Base-by-base conservation (phyloP, 2,888 invertebrate genomes). In the Pterobdella sp. region DNA sequence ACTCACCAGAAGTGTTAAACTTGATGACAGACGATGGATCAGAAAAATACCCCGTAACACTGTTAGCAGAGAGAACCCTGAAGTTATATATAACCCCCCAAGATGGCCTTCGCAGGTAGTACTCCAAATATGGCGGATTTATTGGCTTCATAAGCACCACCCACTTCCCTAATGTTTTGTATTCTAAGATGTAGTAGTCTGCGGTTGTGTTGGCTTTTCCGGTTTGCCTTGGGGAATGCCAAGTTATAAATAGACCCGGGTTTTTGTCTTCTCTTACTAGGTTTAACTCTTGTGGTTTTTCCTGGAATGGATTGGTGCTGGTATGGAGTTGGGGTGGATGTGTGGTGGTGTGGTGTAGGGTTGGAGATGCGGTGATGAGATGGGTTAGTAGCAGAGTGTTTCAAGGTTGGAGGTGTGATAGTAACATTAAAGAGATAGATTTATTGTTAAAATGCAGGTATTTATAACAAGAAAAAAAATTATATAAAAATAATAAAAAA, bases 1-100 rank as follows among this genome's bases (percentile, higher is more conserved):
- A 7, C 71, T 22, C 34, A 71, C 71, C 71, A 22, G 71, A 49
- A 34, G 71, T 71, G 63, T 71, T 71, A 36, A 71, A 49, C 35
- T 18, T 35, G 35, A 71, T 18, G 18, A n/a, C 52, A 7, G 60
- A 2, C 34, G 63, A 56, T 22, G 71, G 71, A 3, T 36, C 35
- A 18, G 56, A 56, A 29, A n/a, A 26, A 14, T 52, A 31, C 29
- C 35, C 63, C 29, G 69, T 69, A 29, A 32, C 42, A 35, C 63
- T 71, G 71, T 63, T 71, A 10, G 14, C 29, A n/a, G 71, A 56
- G 22, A 71, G 22, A 32, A 71, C 71, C n/a, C 71, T n/a, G 31
- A 71, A 71, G 26, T n/a, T 26, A 63, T 71, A 71, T 26, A 60
- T 31, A 35, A 71, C 63, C 18, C 36, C 63, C 71, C 71, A 71